phyloP scores from a whole-genome alignment of 1,140 invertebrate species.

The Nephila pilipes region DNA sequence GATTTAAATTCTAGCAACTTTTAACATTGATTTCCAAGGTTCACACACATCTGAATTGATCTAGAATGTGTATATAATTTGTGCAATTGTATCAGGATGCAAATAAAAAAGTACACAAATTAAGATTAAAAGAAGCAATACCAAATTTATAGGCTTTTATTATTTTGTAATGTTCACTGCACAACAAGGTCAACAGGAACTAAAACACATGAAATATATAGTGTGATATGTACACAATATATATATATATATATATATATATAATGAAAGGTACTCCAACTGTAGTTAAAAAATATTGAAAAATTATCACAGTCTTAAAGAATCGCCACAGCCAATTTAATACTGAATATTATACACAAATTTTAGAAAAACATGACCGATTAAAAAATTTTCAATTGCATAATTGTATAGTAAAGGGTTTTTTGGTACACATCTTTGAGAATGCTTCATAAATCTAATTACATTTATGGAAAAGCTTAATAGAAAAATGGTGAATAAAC shows the following conservation, averaged over 20 bases:
- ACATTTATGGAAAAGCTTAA: not conserved
- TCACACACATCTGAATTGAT: too few species aligned
- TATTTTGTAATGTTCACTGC: constrained; percentile 41
- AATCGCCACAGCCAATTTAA: constrained; percentile 66
- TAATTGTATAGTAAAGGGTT: not conserved
- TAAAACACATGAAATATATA: constrained; percentile 59
- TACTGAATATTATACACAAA: constrained; percentile 60
- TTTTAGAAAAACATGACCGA: constrained; percentile 19
- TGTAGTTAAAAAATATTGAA: constrained; percentile 31
- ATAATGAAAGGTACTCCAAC: constrained; percentile 34
- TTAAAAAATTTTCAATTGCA: constrained; percentile 1
- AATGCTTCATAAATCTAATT: not conserved
- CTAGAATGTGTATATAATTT: too few species aligned
- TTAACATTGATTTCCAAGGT: too few species aligned
- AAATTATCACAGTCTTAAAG: constrained; percentile 74
- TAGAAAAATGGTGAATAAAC: not conserved
- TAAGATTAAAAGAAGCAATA: constrained; percentile 27
- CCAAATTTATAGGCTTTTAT: not conserved
- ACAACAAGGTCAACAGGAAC: constrained; percentile 64
- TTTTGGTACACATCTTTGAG: not conserved
- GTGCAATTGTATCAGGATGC: too few species aligned
- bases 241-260: constrained; percentile 44
- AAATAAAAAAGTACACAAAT: not conserved
- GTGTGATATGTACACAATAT: constrained; percentile 59
- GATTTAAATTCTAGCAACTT: too few species aligned